Evolutionary conservation across 2,888 invertebrate genomes (phyloP).

Genomic region (Crepidodera aurea): DNA sequence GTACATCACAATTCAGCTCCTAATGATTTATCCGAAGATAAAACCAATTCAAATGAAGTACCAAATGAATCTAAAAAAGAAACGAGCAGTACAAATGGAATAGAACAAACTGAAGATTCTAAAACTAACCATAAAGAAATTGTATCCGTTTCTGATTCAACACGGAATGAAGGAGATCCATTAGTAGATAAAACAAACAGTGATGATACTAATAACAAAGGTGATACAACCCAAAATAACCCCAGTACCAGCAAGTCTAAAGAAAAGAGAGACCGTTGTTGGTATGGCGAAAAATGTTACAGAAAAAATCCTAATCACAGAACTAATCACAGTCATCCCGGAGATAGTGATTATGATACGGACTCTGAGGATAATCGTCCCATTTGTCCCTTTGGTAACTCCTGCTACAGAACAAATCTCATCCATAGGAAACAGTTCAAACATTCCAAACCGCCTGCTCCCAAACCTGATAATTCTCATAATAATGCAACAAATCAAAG

Average conservation of each 20-base stretch:
- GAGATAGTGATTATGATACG: slow-evolving; percentile 68
- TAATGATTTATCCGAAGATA: not conserved
- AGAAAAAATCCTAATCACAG: slow-evolving; percentile 71
- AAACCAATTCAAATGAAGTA: not conserved
- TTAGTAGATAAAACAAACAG: too few species aligned
- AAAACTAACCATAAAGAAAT: not conserved
- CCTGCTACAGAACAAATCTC: slow-evolving; percentile 67
- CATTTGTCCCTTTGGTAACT: slow-evolving; percentile 67
- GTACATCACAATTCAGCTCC: not conserved
- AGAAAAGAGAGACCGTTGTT: slow-evolving; percentile 65
- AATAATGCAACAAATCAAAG: not conserved
- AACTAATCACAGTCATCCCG: slow-evolving; percentile 69
- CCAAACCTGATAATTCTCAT: slow-evolving; percentile 35
- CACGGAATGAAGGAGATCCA: too few species aligned
- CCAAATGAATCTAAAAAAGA: not conserved
- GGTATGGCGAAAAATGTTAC: slow-evolving; percentile 71
- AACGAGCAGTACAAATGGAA: not conserved
- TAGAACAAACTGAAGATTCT: not conserved
- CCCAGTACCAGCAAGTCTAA: not conserved
- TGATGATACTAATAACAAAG: too few species aligned
- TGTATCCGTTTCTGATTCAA: too few species aligned
- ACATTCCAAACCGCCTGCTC: slow-evolving; percentile 54
- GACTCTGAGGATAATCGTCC: slow-evolving; percentile 60
- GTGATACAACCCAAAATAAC: not conserved
- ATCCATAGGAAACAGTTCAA: slow-evolving; percentile 67